These are phyloP conservation scores for Pristionchus maxplancki DNA, from an alignment of 2,888 invertebrate genomes.

Conservation along the genomic window DNA sequence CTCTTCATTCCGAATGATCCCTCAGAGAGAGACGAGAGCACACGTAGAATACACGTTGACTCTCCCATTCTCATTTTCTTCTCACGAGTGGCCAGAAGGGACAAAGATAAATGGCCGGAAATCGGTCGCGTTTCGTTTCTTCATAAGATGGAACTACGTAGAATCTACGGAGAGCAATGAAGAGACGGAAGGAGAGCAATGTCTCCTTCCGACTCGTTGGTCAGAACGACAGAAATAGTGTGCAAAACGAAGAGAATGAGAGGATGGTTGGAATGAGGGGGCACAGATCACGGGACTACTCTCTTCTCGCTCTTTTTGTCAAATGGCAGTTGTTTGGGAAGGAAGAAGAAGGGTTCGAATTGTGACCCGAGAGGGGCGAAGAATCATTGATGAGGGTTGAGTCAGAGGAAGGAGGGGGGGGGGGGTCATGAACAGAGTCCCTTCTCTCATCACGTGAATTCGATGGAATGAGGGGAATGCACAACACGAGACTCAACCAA, in stretches of 20 bases:
- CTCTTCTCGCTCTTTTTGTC: slow-evolving; percentile 16
- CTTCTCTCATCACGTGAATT: slow-evolving; percentile 11
- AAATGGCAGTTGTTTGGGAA: background rate
- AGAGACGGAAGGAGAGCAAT: background rate
- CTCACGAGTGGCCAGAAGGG: too few species aligned
- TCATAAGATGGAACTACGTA: background rate
- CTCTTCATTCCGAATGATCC: too few species aligned
- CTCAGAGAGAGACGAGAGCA: too few species aligned
- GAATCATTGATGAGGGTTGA: slow-evolving; percentile 40
- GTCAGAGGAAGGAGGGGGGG: background rate
- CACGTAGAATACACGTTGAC: too few species aligned
- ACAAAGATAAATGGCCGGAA: too few species aligned
- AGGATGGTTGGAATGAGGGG: background rate
- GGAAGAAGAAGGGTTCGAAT: background rate
- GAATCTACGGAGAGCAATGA: background rate
- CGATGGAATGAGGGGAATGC: background rate
- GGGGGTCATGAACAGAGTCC: background rate
- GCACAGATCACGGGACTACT: background rate
- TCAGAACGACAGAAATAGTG: background rate
- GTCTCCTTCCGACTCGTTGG: background rate
- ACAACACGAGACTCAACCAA: background rate
- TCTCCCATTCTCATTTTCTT: too few species aligned
- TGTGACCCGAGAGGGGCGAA: slow-evolving; percentile 44
- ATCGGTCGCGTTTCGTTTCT: background rate
- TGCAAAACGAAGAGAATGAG: background rate